phyloP scores from a whole-genome alignment of 1,140 invertebrate genomes.

The Zaprionus davidi region DNA sequence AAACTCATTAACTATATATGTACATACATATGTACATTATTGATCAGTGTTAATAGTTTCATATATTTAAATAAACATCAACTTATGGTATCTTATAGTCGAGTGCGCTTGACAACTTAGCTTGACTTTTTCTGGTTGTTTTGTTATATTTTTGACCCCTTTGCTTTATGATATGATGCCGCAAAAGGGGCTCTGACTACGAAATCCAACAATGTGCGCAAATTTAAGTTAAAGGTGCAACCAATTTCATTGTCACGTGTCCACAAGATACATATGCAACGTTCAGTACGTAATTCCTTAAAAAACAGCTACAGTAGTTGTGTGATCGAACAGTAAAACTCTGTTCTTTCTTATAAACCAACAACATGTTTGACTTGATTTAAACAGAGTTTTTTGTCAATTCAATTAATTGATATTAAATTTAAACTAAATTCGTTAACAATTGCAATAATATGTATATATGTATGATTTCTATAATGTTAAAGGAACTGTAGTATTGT shows the following conservation, averaged over 20 bases:
- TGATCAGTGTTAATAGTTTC: neutral
- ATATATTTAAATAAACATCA: neutral
- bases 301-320: no score
- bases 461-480: no score
- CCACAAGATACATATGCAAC: neutral
- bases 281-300: no score
- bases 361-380: no score
- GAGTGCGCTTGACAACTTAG: neutral
- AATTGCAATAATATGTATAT: no score
- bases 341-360: no score
- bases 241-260: neutral
- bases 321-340: no score
- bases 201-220: neutral
- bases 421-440: no score
- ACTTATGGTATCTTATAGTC: constrained; percentile 1
- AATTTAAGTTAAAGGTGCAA: neutral
- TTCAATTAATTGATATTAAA: no score
- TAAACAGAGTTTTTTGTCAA: no score
- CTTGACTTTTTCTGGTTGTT: constrained; percentile 1
- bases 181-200: neutral
- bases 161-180: neutral
- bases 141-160: neutral
- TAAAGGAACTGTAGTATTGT: no score
- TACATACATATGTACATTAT: neutral
- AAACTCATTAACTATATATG: neutral